Evolutionary conservation across 2,113 vertebrate genomes (phyloP), one percentile per base, ranked within the genome.

Genomic region (Heptranchias perlo): DNA sequence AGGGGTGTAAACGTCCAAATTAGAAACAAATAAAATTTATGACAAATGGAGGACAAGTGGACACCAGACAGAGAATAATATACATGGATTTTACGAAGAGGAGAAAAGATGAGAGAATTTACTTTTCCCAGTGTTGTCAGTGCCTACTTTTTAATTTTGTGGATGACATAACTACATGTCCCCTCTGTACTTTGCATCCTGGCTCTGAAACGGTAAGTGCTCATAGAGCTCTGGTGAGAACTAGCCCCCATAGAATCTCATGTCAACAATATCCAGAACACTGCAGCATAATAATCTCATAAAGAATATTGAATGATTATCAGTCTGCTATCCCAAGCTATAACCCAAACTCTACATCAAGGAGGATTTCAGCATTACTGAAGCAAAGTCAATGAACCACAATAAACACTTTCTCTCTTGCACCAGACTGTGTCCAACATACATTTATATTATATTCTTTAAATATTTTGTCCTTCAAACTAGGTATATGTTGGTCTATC

Each of bases 381-480:
- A 93, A 64, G 5, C 94, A 73, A 47, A 69, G 49, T 35, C 94
- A 95, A 67, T 52, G 10, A 65, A 69, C 64, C 89, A 13, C 94
- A 47, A 35, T 73, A 18, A 95, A 69, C 47, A 95, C 16, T 95
- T 31, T 28, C 91, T 93, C 64, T 95, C 65, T 35, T 95, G 94
- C 31, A 47, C 11, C 25, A 95, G 44, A 69, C 94, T 31, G 65
- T 49, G 44, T 52, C 39, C 47, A 69, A 49, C 39, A 69, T n/a
- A n/a, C n/a, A n/a, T n/a, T n/a, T n/a, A 52, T 91, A 58, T 69
- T 52, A 73, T 73, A 4, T 52, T 95, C 25, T 52, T 95, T 49
- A 49, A 95, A 95, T 95, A 95, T 95, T 91, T 95, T 73, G 44
- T 23, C 28, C 44, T 49, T 67, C 93, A 94, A 47, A 94, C 21